Evolutionary conservation across 2,797 vertebrate genomes (phyloP), one percentile per base, ranked within the genome.

Genomic region (Darevskia nairensis): DNA sequence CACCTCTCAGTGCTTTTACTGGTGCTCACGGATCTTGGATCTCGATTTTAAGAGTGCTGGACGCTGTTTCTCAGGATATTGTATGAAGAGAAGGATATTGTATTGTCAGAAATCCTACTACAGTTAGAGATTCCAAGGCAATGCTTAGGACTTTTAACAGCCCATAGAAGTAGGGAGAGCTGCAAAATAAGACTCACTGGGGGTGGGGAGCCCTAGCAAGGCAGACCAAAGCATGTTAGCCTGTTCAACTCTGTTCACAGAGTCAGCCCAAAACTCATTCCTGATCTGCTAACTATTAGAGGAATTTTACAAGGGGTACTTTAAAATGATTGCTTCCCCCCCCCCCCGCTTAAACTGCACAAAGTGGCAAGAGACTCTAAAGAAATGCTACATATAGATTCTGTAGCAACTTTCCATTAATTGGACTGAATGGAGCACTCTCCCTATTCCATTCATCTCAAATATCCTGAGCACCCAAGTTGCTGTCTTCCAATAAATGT

Each of bases 51-150:
- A 68, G 86, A 92, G 17, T 76, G 86, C 80, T 61, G 25, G 32
- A 46, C 84, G 27, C 25, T 88, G 46, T 80, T 91, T 81, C 76
- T 85, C 59, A 89, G 77, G 66, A 69, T n/a, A 10, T 6, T 82
- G 66, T 78, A 88, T 83, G 69, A 88, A 74, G 17, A 25, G 19
- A 91, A 75, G 75, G 41, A 55, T 55, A 55, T 55, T 55, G 50
- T 55, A 55, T 55, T 55, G n/a, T 46, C 27, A 44, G 59, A 68
- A 86, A n/a, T 71, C 68, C 55, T 80, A 46, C 15, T 35, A 80
- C 35, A 74, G 27, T 41, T 68, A 86, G 23, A 76, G 17, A 1
- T 89, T 89, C 66, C n/a, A 80, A 79, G 7, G 39, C 32, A 80
- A 0, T 61, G 35, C 80, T 89, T 32, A 41, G 9, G 29, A 35